Conservation (phyloP, 1,140 invertebrate genomes). For the Meloidogyne hapla region DNA sequence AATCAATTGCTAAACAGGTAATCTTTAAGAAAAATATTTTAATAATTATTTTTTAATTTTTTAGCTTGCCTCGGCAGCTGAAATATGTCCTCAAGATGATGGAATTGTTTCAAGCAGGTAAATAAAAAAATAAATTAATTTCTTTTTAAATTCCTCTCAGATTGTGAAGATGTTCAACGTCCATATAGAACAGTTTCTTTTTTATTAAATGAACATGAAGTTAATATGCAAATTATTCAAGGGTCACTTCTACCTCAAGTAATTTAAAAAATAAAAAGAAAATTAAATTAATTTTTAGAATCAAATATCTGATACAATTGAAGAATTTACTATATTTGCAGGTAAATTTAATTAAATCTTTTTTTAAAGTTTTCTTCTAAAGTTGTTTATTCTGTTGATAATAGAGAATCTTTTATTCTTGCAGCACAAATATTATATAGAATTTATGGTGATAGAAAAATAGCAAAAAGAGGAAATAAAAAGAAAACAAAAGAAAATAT, state of each 20-base stretch:
- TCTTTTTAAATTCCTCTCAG: slow-evolving; percentile 1
- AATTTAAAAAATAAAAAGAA: background rate
- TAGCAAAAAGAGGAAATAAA: no score
- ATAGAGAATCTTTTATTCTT: no score
- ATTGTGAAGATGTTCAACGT: slow-evolving; percentile 36
- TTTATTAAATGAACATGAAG: slow-evolving; percentile 52
- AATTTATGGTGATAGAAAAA: no score
- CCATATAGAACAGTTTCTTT: slow-evolving; percentile 41
- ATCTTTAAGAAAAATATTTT: no score
- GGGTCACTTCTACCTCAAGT: slow-evolving; percentile 37
- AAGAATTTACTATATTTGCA: slow-evolving; percentile 27
- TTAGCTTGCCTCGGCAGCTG: slow-evolving; percentile 31
- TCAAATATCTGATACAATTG: slow-evolving; percentile 11
- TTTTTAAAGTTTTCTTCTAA: no score
- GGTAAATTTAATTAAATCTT: slow-evolving; percentile 13
- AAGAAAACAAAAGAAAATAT: no score
- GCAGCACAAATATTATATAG: no score
- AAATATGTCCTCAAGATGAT: background rate
- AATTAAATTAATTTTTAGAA: no score
- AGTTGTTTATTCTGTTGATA: no score
- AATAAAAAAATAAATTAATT: background rate
- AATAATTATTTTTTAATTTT: background rate
- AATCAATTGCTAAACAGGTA: slow-evolving; percentile 37
- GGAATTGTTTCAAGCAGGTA: slow-evolving; percentile 11
- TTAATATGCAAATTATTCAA: slow-evolving; percentile 51